These are phyloP conservation scores for Paedocypris sp. DNA, from an alignment of 2,113 vertebrate genomes.

Conservation along the genomic window DNA sequence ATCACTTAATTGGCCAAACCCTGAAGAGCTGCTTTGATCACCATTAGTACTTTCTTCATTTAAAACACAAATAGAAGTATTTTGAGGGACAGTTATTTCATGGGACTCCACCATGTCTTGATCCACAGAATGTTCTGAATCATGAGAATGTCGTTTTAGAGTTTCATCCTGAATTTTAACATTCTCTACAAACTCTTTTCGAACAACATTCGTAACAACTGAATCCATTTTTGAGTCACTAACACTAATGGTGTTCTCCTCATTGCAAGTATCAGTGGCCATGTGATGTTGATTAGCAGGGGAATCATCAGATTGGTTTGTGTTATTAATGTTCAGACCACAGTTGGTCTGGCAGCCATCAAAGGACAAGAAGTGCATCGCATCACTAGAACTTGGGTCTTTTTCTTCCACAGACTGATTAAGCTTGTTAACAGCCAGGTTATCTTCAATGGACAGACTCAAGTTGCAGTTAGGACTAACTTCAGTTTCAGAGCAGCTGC, in stretches of 20 bases:
- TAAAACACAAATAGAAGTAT: not conserved
- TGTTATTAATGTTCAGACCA: not conserved
- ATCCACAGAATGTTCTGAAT: not conserved
- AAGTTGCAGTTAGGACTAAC: conserved; percentile 35
- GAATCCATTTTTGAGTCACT: not conserved
- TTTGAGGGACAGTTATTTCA: not conserved
- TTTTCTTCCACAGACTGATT: conserved; percentile 18
- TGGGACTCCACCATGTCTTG: not conserved
- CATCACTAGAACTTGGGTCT: conserved; percentile 2
- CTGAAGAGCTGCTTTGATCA: not conserved
- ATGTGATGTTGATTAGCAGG: not conserved
- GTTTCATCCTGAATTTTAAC: not conserved
- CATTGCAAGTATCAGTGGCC: not conserved
- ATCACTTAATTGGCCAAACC: not conserved
- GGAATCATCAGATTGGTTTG: not conserved
- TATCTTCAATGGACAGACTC: conserved; percentile 40
- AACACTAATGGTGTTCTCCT: not conserved
- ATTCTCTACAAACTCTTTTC: no score
- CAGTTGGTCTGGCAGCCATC: not conserved
- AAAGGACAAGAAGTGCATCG: conserved; percentile 4
- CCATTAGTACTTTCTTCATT: not conserved
- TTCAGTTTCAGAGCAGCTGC: conserved; percentile 53
- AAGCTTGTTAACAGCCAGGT: not conserved
- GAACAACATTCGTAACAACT: not conserved
- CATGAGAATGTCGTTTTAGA: not conserved